Evolutionary conservation across 1,140 invertebrate species (phyloP), one percentile per base, ranked within the genome.

Genomic region (Pteromalus puparum): DNA sequence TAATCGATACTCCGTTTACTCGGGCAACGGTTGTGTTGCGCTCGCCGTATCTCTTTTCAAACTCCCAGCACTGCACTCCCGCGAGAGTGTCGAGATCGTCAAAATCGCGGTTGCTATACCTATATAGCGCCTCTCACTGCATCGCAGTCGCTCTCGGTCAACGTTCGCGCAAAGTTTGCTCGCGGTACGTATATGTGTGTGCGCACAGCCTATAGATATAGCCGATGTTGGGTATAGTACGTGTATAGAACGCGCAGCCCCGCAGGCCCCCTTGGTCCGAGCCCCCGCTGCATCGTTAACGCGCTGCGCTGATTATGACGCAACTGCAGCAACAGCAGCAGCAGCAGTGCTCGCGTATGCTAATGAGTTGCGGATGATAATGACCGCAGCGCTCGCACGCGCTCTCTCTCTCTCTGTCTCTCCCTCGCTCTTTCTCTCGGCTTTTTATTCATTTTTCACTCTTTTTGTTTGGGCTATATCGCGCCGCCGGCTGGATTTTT

Each of bases 381-480:
- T 61, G 53, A 61, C 53, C 53, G 21, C 53, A 21, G 53, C 18
- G 21, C 21, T 21, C 48, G 4, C 48, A 5, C 48, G 30, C 30
- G 30, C 18, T 10, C 42, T 46, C 42, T 46, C 42, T 46, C 42
- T 46, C 42, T 46, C 42, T 46, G 9, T 15, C 46, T 48, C 15
- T 48, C 46, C 15, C 48, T 1, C 34, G 34, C 34, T n/a, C n/a
- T n/a, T n/a, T 5, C 18, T n/a, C 21, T n/a, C 18, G 21, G 1
- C 53, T 61, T 61, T 61, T 61, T 61, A 61, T 61, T 61, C 53
- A 61, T 61, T 61, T 61, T 61, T 61, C 21, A n/a, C 53, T 61
- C 18, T 61, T 61, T 61, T 61, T 61, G 53, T 61, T 61, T 61
- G 53, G 53, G 3, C 1, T 4, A 53, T 21, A 53, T 18, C 48